These are phyloP conservation scores for Zaprionus ornatus DNA, from an alignment of 1,140 invertebrate species.

Conservation along the genomic window DNA sequence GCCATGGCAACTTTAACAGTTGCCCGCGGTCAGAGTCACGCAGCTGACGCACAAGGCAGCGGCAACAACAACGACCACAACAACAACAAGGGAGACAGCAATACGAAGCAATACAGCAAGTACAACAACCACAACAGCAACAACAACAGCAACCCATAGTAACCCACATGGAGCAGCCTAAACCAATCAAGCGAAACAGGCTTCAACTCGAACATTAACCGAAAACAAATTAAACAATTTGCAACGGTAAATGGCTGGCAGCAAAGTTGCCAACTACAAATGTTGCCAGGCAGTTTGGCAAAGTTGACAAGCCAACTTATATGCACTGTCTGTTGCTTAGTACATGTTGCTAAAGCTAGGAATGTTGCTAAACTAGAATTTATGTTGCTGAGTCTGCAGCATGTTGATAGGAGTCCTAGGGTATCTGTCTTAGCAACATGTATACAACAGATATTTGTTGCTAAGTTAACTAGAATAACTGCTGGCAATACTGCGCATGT, in stretches of 20 bases:
- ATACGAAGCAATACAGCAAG: constrained; percentile 41
- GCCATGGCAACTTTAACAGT: constrained; percentile 47
- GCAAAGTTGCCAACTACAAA: neutral
- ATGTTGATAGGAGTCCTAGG: neutral
- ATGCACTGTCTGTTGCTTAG: neutral
- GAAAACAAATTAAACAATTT: constrained; percentile 75
- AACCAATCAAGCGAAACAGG: constrained; percentile 64
- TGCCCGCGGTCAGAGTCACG: constrained; percentile 44
- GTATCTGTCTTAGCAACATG: neutral
- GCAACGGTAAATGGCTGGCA: constrained; percentile 37
- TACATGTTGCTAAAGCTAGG: neutral
- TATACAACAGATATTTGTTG: neutral
- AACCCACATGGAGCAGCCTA: constrained; percentile 50
- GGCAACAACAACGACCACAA: constrained; percentile 23
- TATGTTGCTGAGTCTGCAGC: neutral
- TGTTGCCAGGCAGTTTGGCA: neutral
- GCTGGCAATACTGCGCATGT: no score
- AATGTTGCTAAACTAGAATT: neutral
- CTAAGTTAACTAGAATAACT: neutral
- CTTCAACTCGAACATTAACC: constrained; percentile 54
- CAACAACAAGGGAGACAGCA: constrained; percentile 24
- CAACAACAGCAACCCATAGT: constrained; percentile 43
- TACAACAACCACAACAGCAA: constrained; percentile 15
- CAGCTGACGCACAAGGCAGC: constrained; percentile 59
- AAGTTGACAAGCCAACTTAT: no score